These are phyloP conservation scores for Polyommatus iphigenia DNA, from an alignment of 2,888 invertebrate species.

Conservation along the genomic window DNA sequence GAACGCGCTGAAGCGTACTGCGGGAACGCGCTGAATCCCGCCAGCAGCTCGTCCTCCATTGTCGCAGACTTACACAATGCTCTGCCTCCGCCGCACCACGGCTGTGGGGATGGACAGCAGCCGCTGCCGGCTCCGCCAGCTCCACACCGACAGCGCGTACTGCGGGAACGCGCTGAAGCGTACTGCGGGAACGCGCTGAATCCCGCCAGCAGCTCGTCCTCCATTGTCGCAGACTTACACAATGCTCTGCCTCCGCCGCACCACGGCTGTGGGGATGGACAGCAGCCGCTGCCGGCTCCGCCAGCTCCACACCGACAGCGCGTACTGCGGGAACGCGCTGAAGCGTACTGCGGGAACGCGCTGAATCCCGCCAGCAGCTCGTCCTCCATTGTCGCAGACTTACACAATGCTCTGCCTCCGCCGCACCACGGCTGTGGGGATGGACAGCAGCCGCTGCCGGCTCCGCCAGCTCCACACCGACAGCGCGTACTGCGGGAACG, in stretches of 20 bases:
- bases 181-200: no score
- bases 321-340: conserved; percentile 54
- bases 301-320: conserved; percentile 85
- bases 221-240: conserved; percentile 57
- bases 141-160: conserved; percentile 82
- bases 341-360: no score
- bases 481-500: conserved; percentile 65
- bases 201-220: not conserved
- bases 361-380: no score
- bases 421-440: conserved; percentile 58
- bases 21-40: no score
- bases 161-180: conserved; percentile 43
- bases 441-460: conserved; percentile 69
- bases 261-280: conserved; percentile 57
- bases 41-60: not conserved
- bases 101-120: conserved; percentile 64
- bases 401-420: conserved; percentile 64
- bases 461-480: conserved; percentile 86
- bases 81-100: conserved; percentile 56
- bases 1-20: conserved; percentile 37
- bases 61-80: conserved; percentile 58
- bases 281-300: conserved; percentile 79
- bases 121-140: conserved; percentile 82
- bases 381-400: conserved; percentile 43
- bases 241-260: conserved; percentile 58